Percentiles rank a stretch among this genome's conserved stretches.
Conservation (phyloP, 2,797 vertebrate genomes). For the Pseudopleuronectes americanus region DNA sequence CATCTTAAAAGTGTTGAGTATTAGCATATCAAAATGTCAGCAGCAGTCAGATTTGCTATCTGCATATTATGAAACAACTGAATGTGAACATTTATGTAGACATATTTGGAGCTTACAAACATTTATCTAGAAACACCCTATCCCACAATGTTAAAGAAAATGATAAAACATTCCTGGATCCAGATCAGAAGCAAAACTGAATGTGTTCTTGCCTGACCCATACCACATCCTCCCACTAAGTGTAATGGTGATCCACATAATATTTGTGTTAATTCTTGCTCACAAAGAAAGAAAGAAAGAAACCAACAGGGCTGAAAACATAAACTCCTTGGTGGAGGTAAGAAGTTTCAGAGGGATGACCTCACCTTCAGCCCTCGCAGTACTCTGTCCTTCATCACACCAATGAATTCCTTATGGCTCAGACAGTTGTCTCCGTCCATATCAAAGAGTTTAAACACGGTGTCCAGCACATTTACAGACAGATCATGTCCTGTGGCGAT, state of each 20-base stretch:
- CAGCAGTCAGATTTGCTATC: background rate
- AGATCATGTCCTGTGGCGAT: conserved; percentile 95
- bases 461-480: conserved; percentile 94
- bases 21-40: background rate
- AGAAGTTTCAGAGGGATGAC: background rate
- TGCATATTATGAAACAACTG: background rate
- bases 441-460: conserved; percentile 97
- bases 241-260: too few species aligned
- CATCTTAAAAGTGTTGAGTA: background rate
- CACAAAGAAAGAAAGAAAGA: too few species aligned
- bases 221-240: too few species aligned
- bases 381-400: conserved; percentile 92
- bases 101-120: too few species aligned
- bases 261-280: too few species aligned
- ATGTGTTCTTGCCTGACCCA: too few species aligned
- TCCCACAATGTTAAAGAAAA: too few species aligned
- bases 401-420: conserved; percentile 93
- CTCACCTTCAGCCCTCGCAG: conserved; percentile 95
- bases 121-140: too few species aligned
- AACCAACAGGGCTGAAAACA: too few species aligned
- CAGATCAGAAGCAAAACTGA: too few species aligned
- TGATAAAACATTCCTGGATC: too few species aligned
- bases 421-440: conserved; percentile 95
- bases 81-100: background rate
- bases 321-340: too few species aligned